A percentile compares a stretch with the other conserved stretches of the same genome.
These are phyloP conservation scores for Brachionus sp. DNA, from an alignment of 1,140 invertebrate genomes.

Conservation along the genomic window DNA sequence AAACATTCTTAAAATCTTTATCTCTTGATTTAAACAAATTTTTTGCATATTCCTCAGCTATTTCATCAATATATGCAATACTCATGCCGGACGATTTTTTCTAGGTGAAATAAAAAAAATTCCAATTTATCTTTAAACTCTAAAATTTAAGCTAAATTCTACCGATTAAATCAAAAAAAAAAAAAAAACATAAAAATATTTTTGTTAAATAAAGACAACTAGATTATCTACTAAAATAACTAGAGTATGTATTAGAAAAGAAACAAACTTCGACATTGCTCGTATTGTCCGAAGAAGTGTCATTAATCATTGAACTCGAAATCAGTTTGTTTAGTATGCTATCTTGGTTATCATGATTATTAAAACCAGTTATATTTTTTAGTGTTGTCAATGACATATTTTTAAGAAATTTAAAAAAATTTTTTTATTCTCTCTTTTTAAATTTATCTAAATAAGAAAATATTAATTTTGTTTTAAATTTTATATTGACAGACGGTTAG, in stretches of 20 bases:
- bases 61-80: conserved; percentile 22
- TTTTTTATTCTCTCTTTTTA: background rate
- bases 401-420: background rate
- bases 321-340: background rate
- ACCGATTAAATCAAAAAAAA: background rate
- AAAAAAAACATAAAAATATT: background rate
- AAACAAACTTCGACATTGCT: background rate
- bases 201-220: background rate
- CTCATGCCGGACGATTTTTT: conserved; percentile 27
- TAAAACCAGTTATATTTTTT: conserved; percentile 31
- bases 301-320: conserved; percentile 6
- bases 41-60: conserved; percentile 18
- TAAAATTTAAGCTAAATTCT: background rate
- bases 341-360: conserved; percentile 4
- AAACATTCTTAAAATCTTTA: conserved; percentile 21
- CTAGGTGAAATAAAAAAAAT: conserved; percentile 12
- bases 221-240: background rate
- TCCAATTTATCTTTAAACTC: background rate
- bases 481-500: background rate
- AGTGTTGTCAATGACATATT: conserved; percentile 24
- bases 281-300: background rate
- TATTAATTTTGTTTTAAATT: background rate
- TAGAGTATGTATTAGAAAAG: background rate
- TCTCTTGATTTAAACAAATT: conserved; percentile 40
- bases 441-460: background rate